Conservation (phyloP, 2,888 invertebrate species). For the Amblyjoppa proteus region DNA sequence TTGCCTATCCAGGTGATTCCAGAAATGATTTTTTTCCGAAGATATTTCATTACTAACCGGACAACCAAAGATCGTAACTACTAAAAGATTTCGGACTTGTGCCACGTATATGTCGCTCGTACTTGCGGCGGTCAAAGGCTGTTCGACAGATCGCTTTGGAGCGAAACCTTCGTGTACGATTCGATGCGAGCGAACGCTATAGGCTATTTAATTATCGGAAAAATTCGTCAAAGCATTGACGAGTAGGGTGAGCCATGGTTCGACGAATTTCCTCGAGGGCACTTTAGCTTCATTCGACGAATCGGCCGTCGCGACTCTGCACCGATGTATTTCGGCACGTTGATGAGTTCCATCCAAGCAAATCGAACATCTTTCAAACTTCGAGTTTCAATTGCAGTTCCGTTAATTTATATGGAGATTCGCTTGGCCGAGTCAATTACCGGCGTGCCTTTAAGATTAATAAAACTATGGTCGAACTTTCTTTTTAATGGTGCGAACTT, state of each 20-base stretch:
- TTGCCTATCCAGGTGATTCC: too few relatives aligned
- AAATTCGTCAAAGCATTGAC: slow-evolving; percentile 17
- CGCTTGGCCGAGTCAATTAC: not conserved
- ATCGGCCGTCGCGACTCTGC: not conserved
- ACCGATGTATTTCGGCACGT: slow-evolving; percentile 11
- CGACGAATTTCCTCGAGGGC: slow-evolving; percentile 6
- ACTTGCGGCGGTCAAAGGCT: not conserved
- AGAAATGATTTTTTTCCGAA: not conserved
- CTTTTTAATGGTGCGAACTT: not conserved
- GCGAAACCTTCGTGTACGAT: not conserved
- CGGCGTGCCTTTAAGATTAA: not conserved
- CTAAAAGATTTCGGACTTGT: not conserved
- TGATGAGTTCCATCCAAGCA: slow-evolving; percentile 1
- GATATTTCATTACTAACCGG: not conserved
- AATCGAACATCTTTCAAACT: slow-evolving; percentile 11
- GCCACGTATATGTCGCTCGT: not conserved
- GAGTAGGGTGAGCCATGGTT: not conserved
- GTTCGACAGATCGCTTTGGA: not conserved
- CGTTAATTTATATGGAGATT: not conserved
- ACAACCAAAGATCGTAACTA: not conserved
- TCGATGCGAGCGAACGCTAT: not conserved
- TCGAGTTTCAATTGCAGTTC: slow-evolving; percentile 1
- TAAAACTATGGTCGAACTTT: not conserved
- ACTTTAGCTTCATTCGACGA: slow-evolving; percentile 17
- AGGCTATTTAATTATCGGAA: slow-evolving; percentile 38